These are phyloP conservation scores for Pseudois nayaur DNA, from an alignment of 2,113 vertebrate genomes.

Conservation along the genomic window DNA sequence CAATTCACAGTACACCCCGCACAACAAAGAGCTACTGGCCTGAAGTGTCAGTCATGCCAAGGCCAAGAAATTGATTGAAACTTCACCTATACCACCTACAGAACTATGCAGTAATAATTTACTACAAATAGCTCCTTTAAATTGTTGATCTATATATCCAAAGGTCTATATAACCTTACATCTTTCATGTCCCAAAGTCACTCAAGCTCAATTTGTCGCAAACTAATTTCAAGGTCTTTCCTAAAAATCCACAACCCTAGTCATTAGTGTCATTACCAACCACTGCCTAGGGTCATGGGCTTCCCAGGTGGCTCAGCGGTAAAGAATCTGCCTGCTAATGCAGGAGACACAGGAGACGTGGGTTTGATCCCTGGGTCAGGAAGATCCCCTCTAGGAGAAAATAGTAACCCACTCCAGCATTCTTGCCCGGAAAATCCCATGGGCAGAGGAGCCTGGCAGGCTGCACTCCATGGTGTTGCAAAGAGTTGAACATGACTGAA, in stretches of 20 bases:
- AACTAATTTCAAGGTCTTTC: not conserved
- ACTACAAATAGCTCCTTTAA: not conserved
- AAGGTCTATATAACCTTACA: not conserved
- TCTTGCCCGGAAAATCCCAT: not conserved
- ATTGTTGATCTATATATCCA: not conserved
- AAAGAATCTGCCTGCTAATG: not conserved
- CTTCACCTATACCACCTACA: not conserved
- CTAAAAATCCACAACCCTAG: not conserved
- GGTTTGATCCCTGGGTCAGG: not conserved
- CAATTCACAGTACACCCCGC: not conserved
- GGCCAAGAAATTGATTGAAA: not conserved
- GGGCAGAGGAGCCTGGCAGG: not conserved
- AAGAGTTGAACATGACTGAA: not conserved
- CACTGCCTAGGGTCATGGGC: not conserved
- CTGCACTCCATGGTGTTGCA: not conserved
- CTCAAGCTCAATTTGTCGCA: not conserved
- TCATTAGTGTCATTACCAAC: too few relatives aligned
- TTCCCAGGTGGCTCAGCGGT: not conserved
- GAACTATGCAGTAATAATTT: not conserved
- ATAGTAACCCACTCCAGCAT: not conserved
- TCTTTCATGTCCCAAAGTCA: not conserved
- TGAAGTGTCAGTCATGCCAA: not conserved
- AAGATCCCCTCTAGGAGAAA: not conserved
- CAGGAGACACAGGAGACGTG: not conserved
- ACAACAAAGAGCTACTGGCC: not conserved